These are phyloP conservation scores for Hemibagrus guttatus DNA, from an alignment of 2,797 vertebrate species.

Conservation along the genomic window DNA sequence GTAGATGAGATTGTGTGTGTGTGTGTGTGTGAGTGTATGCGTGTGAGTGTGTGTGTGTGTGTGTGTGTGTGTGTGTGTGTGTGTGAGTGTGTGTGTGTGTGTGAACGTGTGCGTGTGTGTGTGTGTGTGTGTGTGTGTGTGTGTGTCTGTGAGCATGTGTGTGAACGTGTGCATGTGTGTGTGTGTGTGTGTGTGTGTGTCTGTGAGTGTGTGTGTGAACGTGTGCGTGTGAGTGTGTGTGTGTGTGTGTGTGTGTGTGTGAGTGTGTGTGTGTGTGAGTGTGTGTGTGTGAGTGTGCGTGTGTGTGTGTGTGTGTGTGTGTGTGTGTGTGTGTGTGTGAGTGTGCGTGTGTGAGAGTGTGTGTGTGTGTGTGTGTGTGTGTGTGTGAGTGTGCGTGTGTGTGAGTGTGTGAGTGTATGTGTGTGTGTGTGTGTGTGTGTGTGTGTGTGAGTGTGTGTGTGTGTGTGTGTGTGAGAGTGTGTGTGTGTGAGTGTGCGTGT, in stretches of 20 bases:
- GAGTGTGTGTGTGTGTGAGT: background rate
- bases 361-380: background rate
- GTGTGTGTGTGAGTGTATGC: background rate
- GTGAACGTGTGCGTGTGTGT: too few relatives aligned
- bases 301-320: background rate
- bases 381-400: background rate
- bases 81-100: background rate
- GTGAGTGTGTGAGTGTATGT: background rate
- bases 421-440: too few relatives aligned
- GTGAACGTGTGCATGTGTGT: too few relatives aligned
- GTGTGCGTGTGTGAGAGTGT: background rate
- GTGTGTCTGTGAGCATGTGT: too few relatives aligned
- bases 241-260: background rate
- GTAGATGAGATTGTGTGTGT: background rate
- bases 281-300: too few relatives aligned
- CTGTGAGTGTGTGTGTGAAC: background rate
- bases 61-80: background rate
- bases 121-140: background rate
- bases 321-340: background rate
- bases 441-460: too few relatives aligned
- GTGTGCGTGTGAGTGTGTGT: too few relatives aligned
- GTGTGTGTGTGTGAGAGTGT: background rate
- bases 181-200: background rate
- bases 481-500: too few relatives aligned
- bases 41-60: too few relatives aligned